phyloP scores from a whole-genome alignment of 1,140 invertebrate species.

The Megalonaias nervosa region DNA sequence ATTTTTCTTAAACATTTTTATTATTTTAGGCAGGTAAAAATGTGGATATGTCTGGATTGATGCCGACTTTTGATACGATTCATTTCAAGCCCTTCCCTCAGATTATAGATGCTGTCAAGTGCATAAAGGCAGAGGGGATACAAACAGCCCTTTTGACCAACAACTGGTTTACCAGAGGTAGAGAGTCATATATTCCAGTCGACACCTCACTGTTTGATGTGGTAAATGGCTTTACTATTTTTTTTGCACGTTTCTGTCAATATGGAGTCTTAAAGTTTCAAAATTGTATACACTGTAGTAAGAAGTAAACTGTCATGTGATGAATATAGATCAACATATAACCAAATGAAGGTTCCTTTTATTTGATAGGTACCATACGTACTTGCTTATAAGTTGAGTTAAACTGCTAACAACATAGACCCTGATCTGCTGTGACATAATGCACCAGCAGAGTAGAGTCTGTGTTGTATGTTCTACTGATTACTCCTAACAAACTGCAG shows the following conservation, averaged over 20 bases:
- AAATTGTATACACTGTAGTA: no score
- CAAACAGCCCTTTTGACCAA: slow-evolving; percentile 73
- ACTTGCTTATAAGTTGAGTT: no score
- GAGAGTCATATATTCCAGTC: slow-evolving; percentile 20
- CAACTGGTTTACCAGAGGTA: slow-evolving; percentile 62
- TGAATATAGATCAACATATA: no score
- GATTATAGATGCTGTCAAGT: slow-evolving; percentile 67
- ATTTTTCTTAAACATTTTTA: neutral
- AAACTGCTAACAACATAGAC: no score
- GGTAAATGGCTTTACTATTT: slow-evolving; percentile 15
- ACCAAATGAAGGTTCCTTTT: no score
- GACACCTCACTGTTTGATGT: slow-evolving; percentile 36
- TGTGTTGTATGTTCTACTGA: no score
- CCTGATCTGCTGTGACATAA: no score
- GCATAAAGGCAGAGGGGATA: slow-evolving; percentile 65
- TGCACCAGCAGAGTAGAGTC: no score
- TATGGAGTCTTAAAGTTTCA: neutral
- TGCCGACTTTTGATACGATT: slow-evolving; percentile 31
- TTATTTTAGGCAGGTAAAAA: slow-evolving; percentile 46
- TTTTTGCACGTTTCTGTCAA: neutral
- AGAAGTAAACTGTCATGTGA: no score
- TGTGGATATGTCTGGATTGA: slow-evolving; percentile 53
- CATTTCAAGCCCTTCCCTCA: slow-evolving; percentile 51
- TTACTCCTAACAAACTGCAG: no score
- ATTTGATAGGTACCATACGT: no score